A percentile compares a stretch with the other conserved stretches of the same genome.
Conservation (phyloP, 64 coral and sea anemone genomes). For the Catalaphyllia jardinei region DNA sequence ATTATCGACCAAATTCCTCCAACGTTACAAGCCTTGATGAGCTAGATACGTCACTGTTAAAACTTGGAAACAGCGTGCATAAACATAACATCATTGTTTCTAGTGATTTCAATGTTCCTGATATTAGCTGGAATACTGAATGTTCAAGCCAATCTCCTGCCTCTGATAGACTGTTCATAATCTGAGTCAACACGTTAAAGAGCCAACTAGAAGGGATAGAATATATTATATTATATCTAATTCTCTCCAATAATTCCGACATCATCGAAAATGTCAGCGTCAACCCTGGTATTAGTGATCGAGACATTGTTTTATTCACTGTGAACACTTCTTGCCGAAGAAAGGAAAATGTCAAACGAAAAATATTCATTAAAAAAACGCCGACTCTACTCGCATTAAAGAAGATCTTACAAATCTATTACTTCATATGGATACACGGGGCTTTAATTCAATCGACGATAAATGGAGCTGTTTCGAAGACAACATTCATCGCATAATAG, state of each 20-base stretch:
- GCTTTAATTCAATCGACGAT: too few species aligned
- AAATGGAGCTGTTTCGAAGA: slow-evolving; percentile 23
- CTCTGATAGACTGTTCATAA: slow-evolving; percentile 12
- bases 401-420: too few species aligned
- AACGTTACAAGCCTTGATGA: slow-evolving; percentile 15
- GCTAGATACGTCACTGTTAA: slow-evolving; percentile 37
- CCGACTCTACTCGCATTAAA: not conserved
- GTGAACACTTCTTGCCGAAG: slow-evolving; percentile 25
- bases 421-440: too few species aligned
- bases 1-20: slow-evolving; percentile 26
- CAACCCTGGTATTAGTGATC: slow-evolving; percentile 60
- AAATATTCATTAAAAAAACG: slow-evolving; percentile 54
- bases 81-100: slow-evolving; percentile 45
- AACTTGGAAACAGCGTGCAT: slow-evolving; percentile 9
- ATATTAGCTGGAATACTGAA: slow-evolving; percentile 39
- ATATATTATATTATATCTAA: slow-evolving; percentile 38
- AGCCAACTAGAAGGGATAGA: slow-evolving; percentile 60
- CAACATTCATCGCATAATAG: slow-evolving; percentile 49
- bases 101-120: slow-evolving; percentile 49
- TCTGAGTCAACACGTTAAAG: slow-evolving; percentile 29
- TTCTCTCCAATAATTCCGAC: slow-evolving; percentile 22
- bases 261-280: slow-evolving; percentile 27
- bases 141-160: slow-evolving; percentile 16
- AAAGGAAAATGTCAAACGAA: slow-evolving; percentile 50
- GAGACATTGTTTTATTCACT: slow-evolving; percentile 41